Base-by-base conservation (phyloP, 2,113 vertebrate genomes). In the Sisor rabdophorus region DNA sequence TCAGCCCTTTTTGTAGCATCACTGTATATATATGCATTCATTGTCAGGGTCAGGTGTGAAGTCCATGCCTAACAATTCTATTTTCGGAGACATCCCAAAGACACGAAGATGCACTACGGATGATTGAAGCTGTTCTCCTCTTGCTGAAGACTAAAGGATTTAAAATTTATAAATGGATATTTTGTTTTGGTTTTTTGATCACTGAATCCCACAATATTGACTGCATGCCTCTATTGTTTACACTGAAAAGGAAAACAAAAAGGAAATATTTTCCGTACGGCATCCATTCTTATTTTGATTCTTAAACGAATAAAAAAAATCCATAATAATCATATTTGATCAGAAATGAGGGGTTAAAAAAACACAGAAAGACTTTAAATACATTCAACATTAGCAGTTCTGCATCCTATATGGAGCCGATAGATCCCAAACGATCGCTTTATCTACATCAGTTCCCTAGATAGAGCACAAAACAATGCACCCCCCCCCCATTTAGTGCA, bases 141-240 rank as follows among this genome's bases (percentile, higher is more conserved):
- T n/a, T n/a, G n/a, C n/a, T n/a, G 32, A 44, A 44, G 4, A 44
- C 40, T 10, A 44, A 44, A 44, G 40, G 6, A 44, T 36, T 36
- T 36, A 36, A 3, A 36, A 36, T 20, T 7, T 55, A 2, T 7
- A n/a, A 10, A 8, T 55, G n/a, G 1, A 5, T 55, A 2, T 55
- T 55, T 24, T 65, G 16, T 47, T 2, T 44, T 65, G 40, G 32
- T 36, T 44, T 44, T 44, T 10, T 10, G 40, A 13, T 20, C 20
- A 65, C n/a, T 63, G 19, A 9, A 44, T 1, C 20, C 40, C 44
- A 40, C 61, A 54, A 11, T 32, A 76, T 58, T 44, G 65, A 50
- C 16, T 69, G 16, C 76, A 72, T 28, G 59, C 40, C 16, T 13
- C 60, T 73, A 73, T 73, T 78, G 77, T 78, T 78, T 63, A 73